Evolutionary conservation across 2,113 vertebrate genomes (phyloP), one percentile per base, ranked within the genome.

Genomic region (Entomyzon cyanotis): DNA sequence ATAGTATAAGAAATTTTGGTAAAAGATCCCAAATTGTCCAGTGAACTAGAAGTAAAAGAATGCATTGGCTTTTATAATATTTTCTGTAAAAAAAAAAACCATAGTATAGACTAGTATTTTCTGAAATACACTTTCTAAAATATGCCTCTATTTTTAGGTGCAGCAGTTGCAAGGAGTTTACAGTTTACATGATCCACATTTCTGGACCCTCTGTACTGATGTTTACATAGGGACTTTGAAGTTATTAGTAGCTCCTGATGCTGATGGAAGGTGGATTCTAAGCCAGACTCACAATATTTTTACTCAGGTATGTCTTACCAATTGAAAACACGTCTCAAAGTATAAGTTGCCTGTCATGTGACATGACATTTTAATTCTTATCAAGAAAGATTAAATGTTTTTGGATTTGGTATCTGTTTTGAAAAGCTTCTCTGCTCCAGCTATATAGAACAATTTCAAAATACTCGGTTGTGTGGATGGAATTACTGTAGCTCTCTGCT

Each of bases 281-380:
- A 99, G 99, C 97, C 99, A 99, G 96, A 99, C 99, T 10, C 99
- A 99, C 97, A 98, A 99, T 95, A 99, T 99, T 95, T 99, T 99
- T 97, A 99, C 99, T 96, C 99, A 99, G 99, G 99, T 99, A 97
- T 65, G 91, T 91, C 30, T 92, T 59, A 15, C 52, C 68, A n/a
- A 46, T 41, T 69, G 24, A 75, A 58, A 78, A 58, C 59, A n/a
- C 37, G 37, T 60, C 73, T 60, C 35, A 10, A 23, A 50, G 37
- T 17, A 7, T 59, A 33, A 69, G 39, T 42, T 37, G 9, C 15
- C 59, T 31, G 15, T 62, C 24, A 52, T 0, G 0, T 73, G 41
- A 59, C 60, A 25, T 46, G 75, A 56, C 10, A 15, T 3, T 12
- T 8, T 49, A 41, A 35, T 92, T 86, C 41, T 67, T 73, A 53